A percentile compares a stretch with the other conserved stretches of the same genome.
phyloP scores from a whole-genome alignment of 2,797 vertebrate genomes.

The Lagocephalus sceleratus region DNA sequence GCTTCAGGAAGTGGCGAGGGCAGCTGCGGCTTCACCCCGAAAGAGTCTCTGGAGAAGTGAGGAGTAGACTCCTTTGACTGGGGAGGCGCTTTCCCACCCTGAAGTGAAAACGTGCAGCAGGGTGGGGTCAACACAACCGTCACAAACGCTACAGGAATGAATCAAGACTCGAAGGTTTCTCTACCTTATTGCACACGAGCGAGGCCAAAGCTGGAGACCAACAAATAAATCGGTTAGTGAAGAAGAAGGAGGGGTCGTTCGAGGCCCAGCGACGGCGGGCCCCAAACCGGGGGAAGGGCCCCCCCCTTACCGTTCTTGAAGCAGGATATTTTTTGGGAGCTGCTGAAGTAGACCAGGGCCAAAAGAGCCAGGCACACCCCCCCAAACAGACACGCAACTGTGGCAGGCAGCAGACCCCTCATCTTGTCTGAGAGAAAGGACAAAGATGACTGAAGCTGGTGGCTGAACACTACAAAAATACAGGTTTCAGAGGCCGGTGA shows the following conservation, averaged over 20 bases:
- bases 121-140: background rate
- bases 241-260: background rate
- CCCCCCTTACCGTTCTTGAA: constrained; percentile 56
- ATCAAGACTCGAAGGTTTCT: background rate
- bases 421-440: constrained; percentile 22
- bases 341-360: constrained; percentile 28
- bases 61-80: constrained; percentile 42
- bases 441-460: background rate
- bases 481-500: no score
- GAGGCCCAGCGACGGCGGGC: no score
- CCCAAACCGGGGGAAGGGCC: no score
- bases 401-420: constrained; percentile 11
- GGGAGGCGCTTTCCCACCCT: constrained; percentile 34
- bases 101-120: constrained; percentile 17
- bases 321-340: constrained; percentile 28
- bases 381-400: constrained; percentile 42
- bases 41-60: constrained; percentile 45
- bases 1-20: constrained; percentile 29
- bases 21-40: constrained; percentile 54
- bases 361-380: constrained; percentile 24
- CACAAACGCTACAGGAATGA: background rate
- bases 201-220: constrained; percentile 55
- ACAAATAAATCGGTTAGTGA: constrained; percentile 11
- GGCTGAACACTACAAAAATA: no score
- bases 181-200: constrained; percentile 45